These are phyloP conservation scores for Rhinolophus ferrumequinum DNA, from an alignment of 2,113 vertebrate genomes.

Conservation along the genomic window DNA sequence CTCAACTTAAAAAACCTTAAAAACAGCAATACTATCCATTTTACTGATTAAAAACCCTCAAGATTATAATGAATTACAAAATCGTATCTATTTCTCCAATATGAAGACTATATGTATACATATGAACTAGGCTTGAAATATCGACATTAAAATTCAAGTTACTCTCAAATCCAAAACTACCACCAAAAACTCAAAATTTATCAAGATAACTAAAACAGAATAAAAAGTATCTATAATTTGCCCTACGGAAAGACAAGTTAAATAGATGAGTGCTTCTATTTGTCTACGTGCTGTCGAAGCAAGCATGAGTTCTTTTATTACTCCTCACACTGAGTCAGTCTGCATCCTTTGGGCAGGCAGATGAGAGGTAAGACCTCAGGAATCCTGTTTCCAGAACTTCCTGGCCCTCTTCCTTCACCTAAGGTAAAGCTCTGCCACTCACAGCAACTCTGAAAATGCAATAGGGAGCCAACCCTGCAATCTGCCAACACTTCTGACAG, in stretches of 20 bases:
- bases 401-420: slow-evolving; percentile 28
- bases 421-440: slow-evolving; percentile 24
- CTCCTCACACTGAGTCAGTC: not conserved
- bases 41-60: slow-evolving; percentile 53
- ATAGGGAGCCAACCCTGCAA: not conserved
- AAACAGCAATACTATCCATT: slow-evolving; percentile 53
- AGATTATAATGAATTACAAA: slow-evolving; percentile 59
- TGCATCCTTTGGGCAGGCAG: not conserved
- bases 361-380: not conserved
- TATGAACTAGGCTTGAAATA: slow-evolving; percentile 22
- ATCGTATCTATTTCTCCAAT: slow-evolving; percentile 14
- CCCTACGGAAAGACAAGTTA: not conserved
- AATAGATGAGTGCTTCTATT: not conserved
- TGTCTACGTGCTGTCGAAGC: fast-evolving
- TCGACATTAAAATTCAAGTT: slow-evolving; percentile 53
- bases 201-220: slow-evolving; percentile 28
- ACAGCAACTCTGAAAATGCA: not conserved
- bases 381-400: slow-evolving; percentile 1
- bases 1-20: slow-evolving; percentile 23
- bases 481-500: not conserved
- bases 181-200: slow-evolving; percentile 22
- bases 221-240: not conserved
- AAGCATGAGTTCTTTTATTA: not conserved
- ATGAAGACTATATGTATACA: not conserved
- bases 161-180: slow-evolving; percentile 41